Evolutionary conservation across 2,113 vertebrate genomes (phyloP).

Genomic region (Tapirus terrestris): DNA sequence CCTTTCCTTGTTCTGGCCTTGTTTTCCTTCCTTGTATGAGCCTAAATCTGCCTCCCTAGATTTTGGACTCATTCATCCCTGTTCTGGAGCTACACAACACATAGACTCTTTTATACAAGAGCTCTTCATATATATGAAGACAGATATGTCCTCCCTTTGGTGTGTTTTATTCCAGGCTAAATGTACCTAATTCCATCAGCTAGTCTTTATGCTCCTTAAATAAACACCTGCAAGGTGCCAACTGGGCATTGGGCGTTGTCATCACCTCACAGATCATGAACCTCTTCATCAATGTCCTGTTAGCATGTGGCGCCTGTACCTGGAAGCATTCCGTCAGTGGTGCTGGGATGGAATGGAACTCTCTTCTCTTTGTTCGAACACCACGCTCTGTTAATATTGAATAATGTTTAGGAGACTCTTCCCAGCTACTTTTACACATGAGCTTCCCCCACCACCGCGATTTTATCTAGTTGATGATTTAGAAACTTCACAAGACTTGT

Average conservation of each 20-base stretch:
- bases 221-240: background rate
- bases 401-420: background rate
- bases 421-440: background rate
- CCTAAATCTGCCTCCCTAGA: background rate
- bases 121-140: background rate
- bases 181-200: background rate
- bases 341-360: too few species aligned
- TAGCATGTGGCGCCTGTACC: background rate
- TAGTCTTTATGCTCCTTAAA: background rate
- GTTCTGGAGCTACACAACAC: background rate
- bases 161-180: conserved; percentile 15
- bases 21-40: background rate
- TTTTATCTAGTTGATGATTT: background rate
- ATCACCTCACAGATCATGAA: background rate
- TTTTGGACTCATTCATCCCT: background rate
- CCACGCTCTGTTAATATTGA: background rate
- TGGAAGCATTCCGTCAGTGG: background rate
- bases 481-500: background rate
- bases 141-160: background rate
- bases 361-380: background rate
- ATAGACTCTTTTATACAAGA: background rate
- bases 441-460: background rate
- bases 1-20: background rate
- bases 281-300: background rate
- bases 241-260: background rate